Evolutionary conservation across 2,113 vertebrate genomes (phyloP).

Genomic region (Egretta garzetta): DNA sequence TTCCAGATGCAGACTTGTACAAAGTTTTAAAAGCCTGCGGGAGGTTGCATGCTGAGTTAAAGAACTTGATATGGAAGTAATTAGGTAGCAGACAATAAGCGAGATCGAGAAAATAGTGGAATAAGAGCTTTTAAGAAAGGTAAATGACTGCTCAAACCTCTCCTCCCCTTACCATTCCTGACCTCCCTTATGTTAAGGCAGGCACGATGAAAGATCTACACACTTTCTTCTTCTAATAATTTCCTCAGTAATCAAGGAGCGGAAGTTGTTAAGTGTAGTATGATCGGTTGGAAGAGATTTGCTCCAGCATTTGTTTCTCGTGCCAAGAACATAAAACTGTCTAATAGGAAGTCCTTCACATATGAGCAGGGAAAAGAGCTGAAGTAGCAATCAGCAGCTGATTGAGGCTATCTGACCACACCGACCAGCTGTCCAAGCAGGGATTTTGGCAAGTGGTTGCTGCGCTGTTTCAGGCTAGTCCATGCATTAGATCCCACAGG

Average conservation of each 20-base stretch:
- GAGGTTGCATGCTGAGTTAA: conserved; percentile 7
- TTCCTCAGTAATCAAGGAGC: conserved; percentile 89
- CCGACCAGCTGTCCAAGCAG: not conserved
- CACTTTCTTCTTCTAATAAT: conserved; percentile 89
- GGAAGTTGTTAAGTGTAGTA: conserved; percentile 84
- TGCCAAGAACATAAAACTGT: conserved; percentile 75
- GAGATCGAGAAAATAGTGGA: conserved; percentile 83
- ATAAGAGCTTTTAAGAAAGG: conserved; percentile 83
- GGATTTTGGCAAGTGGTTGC: not conserved
- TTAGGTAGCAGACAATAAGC: conserved; percentile 74
- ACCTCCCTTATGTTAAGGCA: conserved; percentile 82
- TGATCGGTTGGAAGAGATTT: conserved; percentile 85
- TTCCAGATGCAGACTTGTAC: not conserved
- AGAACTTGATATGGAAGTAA: conserved; percentile 83
- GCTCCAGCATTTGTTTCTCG: conserved; percentile 78
- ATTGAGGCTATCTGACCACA: not conserved
- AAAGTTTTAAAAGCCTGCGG: not conserved
- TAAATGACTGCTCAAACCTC: conserved; percentile 84
- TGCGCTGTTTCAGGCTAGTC: not conserved
- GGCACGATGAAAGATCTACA: conserved; percentile 86
- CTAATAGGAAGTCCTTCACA: not conserved
- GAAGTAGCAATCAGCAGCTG: not conserved
- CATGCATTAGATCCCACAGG: fast-evolving
- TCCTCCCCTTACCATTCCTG: conserved; percentile 74
- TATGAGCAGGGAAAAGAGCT: not conserved